Percentiles rank a stretch among this genome's conserved stretches.
Evolutionary conservation across 2,888 invertebrate species (phyloP).

Genomic region (Harpalus rufipes): DNA sequence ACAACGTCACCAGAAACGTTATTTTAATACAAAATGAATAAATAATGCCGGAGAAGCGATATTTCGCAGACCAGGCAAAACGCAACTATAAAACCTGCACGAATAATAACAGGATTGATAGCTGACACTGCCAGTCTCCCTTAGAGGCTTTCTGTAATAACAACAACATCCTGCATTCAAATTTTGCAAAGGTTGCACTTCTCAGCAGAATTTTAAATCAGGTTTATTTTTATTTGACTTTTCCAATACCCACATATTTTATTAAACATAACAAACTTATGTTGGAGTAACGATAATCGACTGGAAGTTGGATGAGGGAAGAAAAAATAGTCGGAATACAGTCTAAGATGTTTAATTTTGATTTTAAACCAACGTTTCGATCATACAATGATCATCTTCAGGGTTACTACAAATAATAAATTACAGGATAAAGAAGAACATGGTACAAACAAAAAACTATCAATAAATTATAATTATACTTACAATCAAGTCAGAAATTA

Average conservation of each 20-base stretch:
- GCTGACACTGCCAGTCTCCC: neutral
- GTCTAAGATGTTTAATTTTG: too few species aligned
- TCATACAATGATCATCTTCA: too few species aligned
- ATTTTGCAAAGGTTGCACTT: neutral
- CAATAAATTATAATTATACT: too few species aligned
- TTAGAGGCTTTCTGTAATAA: conserved; percentile 20
- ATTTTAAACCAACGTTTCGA: too few species aligned
- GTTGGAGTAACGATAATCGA: too few species aligned
- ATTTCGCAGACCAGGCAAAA: conserved; percentile 18
- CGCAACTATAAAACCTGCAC: conserved; percentile 7
- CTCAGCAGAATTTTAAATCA: conserved; percentile 21
- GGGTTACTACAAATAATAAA: too few species aligned
- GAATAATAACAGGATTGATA: neutral
- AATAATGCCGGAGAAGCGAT: conserved; percentile 4
- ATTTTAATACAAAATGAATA: conserved; percentile 51
- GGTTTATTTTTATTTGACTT: neutral
- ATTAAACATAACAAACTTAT: too few species aligned
- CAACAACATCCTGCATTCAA: conserved; percentile 5
- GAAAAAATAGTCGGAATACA: too few species aligned
- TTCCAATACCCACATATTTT: neutral
- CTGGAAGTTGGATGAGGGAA: too few species aligned
- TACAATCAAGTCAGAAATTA: too few species aligned
- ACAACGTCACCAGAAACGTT: conserved; percentile 16
- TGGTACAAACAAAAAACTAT: too few species aligned
- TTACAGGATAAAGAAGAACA: too few species aligned